phyloP scores from a whole-genome alignment of 2,888 invertebrate genomes.

The Chrysolina haemoptera region DNA sequence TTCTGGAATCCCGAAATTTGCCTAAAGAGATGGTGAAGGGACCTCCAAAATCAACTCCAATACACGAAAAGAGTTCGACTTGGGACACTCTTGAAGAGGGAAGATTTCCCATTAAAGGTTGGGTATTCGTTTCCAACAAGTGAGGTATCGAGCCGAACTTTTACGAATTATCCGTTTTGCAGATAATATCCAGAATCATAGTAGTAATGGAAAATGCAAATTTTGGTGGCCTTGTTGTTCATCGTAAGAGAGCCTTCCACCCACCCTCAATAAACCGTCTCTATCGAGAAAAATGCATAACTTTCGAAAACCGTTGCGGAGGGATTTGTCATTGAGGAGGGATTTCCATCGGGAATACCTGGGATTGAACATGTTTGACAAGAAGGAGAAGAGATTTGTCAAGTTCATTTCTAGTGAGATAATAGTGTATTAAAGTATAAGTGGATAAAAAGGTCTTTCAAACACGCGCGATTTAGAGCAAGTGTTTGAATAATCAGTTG shows the following conservation, averaged over 20 bases:
- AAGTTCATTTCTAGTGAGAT: not conserved
- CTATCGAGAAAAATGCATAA: not conserved
- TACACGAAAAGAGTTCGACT: not conserved
- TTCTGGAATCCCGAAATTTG: constrained; percentile 7
- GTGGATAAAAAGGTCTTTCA: too few species aligned
- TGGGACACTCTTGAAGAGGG: constrained; percentile 10
- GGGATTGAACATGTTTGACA: constrained; percentile 8
- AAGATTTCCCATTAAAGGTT: not conserved
- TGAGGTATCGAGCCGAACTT: not conserved
- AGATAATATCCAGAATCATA: not conserved
- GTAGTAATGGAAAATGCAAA: constrained; percentile 6
- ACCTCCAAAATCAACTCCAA: constrained; percentile 15
- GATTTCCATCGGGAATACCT: not conserved
- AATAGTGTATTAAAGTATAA: too few species aligned
- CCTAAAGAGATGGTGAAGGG: constrained; percentile 11
- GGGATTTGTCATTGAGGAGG: not conserved
- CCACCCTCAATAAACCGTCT: constrained; percentile 16
- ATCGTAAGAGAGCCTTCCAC: not conserved
- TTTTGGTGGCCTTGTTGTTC: not conserved
- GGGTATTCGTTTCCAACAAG: not conserved
- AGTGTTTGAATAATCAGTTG: too few species aligned
- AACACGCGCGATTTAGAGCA: too few species aligned
- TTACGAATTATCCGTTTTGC: constrained; percentile 3
- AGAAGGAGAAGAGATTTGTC: not conserved
- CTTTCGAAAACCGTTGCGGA: constrained; percentile 1